These are phyloP conservation scores for Sceloporus undulatus DNA, from an alignment of 2,113 vertebrate genomes.

Conservation along the genomic window DNA sequence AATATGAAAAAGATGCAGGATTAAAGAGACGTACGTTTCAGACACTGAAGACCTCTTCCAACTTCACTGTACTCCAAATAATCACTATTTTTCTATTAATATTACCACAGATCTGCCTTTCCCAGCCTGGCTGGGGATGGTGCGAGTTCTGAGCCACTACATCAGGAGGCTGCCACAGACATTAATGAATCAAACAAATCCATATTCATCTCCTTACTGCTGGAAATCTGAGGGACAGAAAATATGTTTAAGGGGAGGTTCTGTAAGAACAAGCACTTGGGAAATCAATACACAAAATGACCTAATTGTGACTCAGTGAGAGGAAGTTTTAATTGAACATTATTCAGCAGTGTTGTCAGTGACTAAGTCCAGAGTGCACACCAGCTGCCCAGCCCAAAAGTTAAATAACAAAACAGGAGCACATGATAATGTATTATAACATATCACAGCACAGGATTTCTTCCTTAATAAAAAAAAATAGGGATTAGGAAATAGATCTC, in stretches of 20 bases:
- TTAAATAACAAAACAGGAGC: not conserved
- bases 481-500: not conserved
- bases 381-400: not conserved
- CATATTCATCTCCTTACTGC: not conserved
- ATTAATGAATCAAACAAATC: not conserved
- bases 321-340: not conserved
- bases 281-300: not conserved
- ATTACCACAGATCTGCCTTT: not conserved
- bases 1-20: too few species aligned
- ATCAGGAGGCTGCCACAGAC: not conserved
- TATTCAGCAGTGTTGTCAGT: not conserved
- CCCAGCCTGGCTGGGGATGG: too few species aligned
- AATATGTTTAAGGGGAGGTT: not conserved
- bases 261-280: not conserved
- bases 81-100: not conserved
- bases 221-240: too few species aligned
- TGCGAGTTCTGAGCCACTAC: not conserved
- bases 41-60: not conserved
- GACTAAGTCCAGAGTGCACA: not conserved
- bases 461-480: not conserved
- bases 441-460: not conserved
- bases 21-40: not conserved
- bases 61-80: not conserved
- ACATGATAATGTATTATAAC: not conserved
- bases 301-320: constrained; percentile 20